These are phyloP conservation scores for Ophion obscuratus DNA, from an alignment of 2,888 invertebrate species.

Conservation along the genomic window DNA sequence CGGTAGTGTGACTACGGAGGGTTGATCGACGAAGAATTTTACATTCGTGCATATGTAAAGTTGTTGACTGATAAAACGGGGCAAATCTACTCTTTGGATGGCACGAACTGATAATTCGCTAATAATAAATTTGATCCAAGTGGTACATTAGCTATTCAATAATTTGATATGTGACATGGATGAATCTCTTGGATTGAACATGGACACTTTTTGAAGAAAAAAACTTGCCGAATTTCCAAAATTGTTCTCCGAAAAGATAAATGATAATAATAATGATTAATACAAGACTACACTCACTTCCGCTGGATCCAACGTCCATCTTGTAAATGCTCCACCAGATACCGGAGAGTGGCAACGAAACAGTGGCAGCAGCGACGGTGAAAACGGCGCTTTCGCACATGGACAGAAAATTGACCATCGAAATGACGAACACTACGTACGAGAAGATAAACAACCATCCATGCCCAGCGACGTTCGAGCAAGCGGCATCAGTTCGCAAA, in stretches of 20 bases:
- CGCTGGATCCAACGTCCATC: slow-evolving; percentile 82
- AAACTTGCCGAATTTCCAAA: background rate
- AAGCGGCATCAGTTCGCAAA: slow-evolving; percentile 74
- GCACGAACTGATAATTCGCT: too few relatives aligned
- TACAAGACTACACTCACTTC: slow-evolving; percentile 74
- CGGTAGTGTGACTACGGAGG: too few relatives aligned
- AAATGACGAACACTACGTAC: slow-evolving; percentile 84
- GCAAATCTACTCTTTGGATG: too few relatives aligned
- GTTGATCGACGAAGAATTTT: too few relatives aligned
- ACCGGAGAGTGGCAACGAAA: slow-evolving; percentile 85
- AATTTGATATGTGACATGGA: too few relatives aligned
- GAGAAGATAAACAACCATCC: slow-evolving; percentile 85
- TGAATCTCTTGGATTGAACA: too few relatives aligned
- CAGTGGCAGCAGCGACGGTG: slow-evolving; percentile 85
- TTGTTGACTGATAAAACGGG: too few relatives aligned
- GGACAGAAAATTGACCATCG: slow-evolving; percentile 85
- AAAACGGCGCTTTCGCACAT: slow-evolving; percentile 86
- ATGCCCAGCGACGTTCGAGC: slow-evolving; percentile 79
- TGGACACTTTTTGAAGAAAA: too few relatives aligned
- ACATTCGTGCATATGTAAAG: too few relatives aligned
- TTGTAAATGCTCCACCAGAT: slow-evolving; percentile 87
- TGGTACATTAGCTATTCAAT: too few relatives aligned
- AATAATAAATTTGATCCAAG: too few relatives aligned
- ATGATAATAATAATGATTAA: background rate
- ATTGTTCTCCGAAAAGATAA: background rate